Percentiles rank a stretch among this genome's conserved stretches.
These are phyloP conservation scores for Leptinotarsa texana DNA, from an alignment of 1,140 invertebrate species.

Conservation along the genomic window DNA sequence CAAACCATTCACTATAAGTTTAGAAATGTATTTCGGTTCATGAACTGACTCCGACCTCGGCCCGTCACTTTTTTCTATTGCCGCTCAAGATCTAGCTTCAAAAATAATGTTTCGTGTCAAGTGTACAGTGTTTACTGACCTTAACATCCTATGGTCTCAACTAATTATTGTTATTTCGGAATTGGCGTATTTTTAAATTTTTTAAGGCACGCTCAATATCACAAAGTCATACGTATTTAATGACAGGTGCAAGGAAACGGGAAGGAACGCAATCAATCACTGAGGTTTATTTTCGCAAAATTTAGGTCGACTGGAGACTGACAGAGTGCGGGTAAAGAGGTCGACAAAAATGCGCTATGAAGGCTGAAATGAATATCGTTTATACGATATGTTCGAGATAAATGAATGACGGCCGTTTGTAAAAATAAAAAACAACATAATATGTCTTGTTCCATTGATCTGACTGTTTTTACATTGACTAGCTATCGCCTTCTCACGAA, in stretches of 20 bases:
- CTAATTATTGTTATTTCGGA: conserved; percentile 17
- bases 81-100: conserved; percentile 7
- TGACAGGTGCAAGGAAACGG: conserved; percentile 4
- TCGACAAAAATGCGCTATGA: background rate
- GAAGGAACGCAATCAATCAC: background rate
- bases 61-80: conserved; percentile 15
- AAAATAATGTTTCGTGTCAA: conserved; percentile 26
- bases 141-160: conserved; percentile 23
- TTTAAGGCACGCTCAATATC: background rate
- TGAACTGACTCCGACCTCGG: background rate
- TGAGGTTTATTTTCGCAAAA: background rate
- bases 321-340: background rate
- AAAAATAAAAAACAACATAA: no score
- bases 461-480: background rate
- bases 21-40: no score
- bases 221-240: background rate
- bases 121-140: conserved; percentile 23
- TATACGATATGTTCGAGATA: no score
- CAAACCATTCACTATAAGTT: no score
- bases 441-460: background rate
- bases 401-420: no score
- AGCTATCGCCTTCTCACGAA: background rate
- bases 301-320: background rate
- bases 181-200: conserved; percentile 19
- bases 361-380: no score